Base-by-base conservation (phyloP, 2,888 invertebrate genomes). In the Brassicogethes aeneus region DNA sequence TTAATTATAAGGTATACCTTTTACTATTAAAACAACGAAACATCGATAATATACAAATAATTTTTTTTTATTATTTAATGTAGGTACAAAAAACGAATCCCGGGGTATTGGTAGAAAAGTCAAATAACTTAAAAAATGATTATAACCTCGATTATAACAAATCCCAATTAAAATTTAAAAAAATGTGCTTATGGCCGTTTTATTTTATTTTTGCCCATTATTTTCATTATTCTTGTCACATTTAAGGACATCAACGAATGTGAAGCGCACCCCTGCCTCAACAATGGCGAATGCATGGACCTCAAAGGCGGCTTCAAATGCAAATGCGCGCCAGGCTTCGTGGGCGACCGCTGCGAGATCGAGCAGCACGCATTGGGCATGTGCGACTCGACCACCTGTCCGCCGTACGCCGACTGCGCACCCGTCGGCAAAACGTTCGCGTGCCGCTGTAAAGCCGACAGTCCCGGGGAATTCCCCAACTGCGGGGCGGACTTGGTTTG, bases 361-460 rank as follows among this genome's bases (percentile, higher is more conserved):
- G 64, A 65, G 40, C 53, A 65, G 46, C 51, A 56, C 37, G 51
- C 50, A 42, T 36, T 43, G 39, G 12, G 62, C 52, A 45, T 46
- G 17, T 65, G 67, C 48, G 75, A 76, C 65, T 70, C 8, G 64
- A 68, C 45, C 76, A 77, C 65, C 71, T 70, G 17, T 70, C 72
- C 45, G 59, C 70, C 75, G 15, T 76, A 76, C 56, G 79, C 82
- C 30, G 79, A 82, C 57, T 85, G 86, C 64, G 75, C 75, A 50
- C 10, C 3, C 8, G 72, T 44, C 16, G 54, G 48, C 13, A 51
- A 42, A 53, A 55, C 47, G 16, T 68, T 70, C 2, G 70, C 70
- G 42, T 84, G 84, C 61, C 73, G 77, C 10, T 84, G 84, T 55
- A 81, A 80, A 54, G 64, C 73, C 1, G 83, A 82, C 17, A 81